Percentiles rank a stretch among this genome's conserved stretches.
phyloP scores from a whole-genome alignment of 2,797 vertebrate genomes.

The Crossoptilon crossoptilon region DNA sequence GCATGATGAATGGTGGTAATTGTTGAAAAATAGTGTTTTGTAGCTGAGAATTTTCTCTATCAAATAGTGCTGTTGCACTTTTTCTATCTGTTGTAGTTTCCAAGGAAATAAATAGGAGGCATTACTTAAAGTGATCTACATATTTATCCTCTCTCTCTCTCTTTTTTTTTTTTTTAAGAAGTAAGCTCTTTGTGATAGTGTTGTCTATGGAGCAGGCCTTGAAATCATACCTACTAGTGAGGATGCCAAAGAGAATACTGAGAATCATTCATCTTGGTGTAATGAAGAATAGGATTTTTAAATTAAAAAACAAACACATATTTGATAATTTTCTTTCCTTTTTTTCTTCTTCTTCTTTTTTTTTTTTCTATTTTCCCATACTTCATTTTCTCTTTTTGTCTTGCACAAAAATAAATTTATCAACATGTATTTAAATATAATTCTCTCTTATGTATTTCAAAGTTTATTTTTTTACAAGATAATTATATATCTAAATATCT shows the following conservation, averaged over 20 bases:
- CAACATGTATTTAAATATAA: background rate
- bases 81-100: too few species aligned
- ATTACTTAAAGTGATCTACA: too few species aligned
- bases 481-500: background rate
- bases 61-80: too few species aligned
- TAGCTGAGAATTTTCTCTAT: too few species aligned
- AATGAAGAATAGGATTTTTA: background rate
- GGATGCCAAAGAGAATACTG: background rate
- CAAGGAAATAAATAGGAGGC: too few species aligned
- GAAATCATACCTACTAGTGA: background rate
- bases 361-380: background rate
- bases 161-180: background rate
- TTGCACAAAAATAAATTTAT: background rate
- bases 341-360: too few species aligned
- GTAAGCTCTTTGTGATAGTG: background rate
- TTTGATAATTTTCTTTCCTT: background rate
- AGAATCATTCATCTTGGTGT: background rate
- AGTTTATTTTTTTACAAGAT: background rate
- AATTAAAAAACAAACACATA: background rate
- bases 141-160: background rate
- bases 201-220: background rate
- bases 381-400: background rate
- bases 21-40: too few species aligned
- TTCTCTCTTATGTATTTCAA: background rate
- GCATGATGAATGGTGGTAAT: too few species aligned